Evolutionary conservation across 2,113 vertebrate genomes (phyloP), one percentile per base, ranked within the genome.

Genomic region (Istiophorus platypterus): DNA sequence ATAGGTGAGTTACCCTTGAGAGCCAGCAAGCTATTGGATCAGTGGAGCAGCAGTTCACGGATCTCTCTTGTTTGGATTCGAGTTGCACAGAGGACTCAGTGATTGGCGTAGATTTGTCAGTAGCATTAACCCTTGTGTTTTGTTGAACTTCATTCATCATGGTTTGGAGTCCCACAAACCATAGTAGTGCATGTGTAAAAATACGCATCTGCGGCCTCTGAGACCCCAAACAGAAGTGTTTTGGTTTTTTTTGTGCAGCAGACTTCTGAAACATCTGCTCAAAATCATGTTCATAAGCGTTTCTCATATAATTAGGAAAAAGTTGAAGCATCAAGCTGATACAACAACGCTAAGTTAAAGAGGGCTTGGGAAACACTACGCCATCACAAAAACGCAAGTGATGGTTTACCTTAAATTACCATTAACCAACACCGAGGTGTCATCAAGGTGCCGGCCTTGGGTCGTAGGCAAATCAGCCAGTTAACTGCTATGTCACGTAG

Each of bases 1-100:
- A 94, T 94, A 62, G 93, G 93, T 93, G 85, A 91, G 92, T 85
- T 42, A 29, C 51, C 37, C 64, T n/a, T 20, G 7, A 45, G 51
- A 72, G 73, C 1, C 18, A 42, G 4, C 37, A 37, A 37, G 45
- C 52, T 37, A 61, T 54, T 62, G 18, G 39, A 67, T 69, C 3
- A 52, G n/a, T 58, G 49, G 24, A 67, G 31, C 3, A 64, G 5
- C 41, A 42, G 12, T 39, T 6, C 31, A 34, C 31, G 6, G 31
- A 6, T 34, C 6, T 47, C 45, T 7, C 17, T 29, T 2, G 45
- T 67, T 51, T 67, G 42, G 47, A 8, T 69, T 39, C 31, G 17
- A 22, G 24, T 72, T 24, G 41, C n/a, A 42, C 13, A 15, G 62
- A 42, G 42, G 42, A 34, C 31, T 6, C 31, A 34, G 31, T 4